A percentile compares a stretch with the other conserved stretches of the same genome.
Conservation (phyloP, 2,888 invertebrate species). For the Chironomus tentans region DNA sequence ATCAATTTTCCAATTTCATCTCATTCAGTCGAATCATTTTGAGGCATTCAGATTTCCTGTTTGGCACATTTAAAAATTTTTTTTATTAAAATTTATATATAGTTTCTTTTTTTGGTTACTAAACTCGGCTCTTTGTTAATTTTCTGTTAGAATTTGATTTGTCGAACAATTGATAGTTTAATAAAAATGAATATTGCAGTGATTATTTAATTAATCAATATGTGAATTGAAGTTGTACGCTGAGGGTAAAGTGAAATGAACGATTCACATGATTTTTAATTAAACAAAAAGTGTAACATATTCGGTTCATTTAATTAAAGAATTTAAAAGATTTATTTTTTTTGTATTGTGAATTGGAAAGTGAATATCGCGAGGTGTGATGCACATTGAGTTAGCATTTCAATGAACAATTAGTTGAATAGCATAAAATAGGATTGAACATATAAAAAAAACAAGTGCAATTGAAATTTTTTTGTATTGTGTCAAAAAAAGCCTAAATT, state of each 20-base stretch:
- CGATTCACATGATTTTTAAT: too few species aligned
- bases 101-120: too few species aligned
- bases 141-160: not conserved
- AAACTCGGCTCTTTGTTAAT: too few species aligned
- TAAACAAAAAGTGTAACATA: too few species aligned
- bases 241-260: not conserved
- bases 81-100: not conserved
- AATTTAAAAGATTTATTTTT: too few species aligned
- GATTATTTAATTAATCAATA: not conserved
- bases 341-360: too few species aligned
- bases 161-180: not conserved
- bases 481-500: too few species aligned
- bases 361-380: too few species aligned
- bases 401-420: not conserved
- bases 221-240: not conserved
- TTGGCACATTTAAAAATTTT: not conserved
- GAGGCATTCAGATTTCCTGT: constrained; percentile 22
- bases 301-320: too few species aligned
- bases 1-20: constrained; percentile 24
- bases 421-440: not conserved
- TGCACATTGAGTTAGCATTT: not conserved
- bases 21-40: constrained; percentile 18
- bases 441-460: too few species aligned
- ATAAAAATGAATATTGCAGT: not conserved
- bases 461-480: too few species aligned